These are phyloP conservation scores for Rhyacichthys aspro DNA, from an alignment of 2,797 vertebrate species.

Conservation along the genomic window DNA sequence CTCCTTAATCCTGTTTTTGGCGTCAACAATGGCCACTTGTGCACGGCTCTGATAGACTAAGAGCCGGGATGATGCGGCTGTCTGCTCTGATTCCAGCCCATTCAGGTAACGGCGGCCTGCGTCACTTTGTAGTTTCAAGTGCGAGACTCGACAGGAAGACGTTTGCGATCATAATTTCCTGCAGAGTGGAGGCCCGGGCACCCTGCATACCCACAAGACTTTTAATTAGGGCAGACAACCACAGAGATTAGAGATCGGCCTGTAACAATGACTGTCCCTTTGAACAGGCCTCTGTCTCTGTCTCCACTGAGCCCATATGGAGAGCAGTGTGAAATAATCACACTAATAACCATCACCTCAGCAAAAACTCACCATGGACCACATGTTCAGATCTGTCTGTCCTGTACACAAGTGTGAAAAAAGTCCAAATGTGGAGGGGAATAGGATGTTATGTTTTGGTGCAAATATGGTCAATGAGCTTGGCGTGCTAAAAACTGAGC, in stretches of 20 bases:
- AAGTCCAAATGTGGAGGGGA: background rate
- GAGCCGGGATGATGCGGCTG: conserved; percentile 98
- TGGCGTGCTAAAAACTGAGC: background rate
- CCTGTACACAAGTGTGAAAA: conserved; percentile 19
- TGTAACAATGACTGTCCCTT: conserved; percentile 97
- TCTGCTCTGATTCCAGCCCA: conserved; percentile 98
- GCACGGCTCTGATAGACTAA: conserved; percentile 96
- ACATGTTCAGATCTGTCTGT: conserved; percentile 39
- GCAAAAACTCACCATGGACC: conserved; percentile 51
- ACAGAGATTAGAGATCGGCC: conserved; percentile 96
- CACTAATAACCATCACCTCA: conserved; percentile 75
- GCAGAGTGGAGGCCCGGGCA: conserved; percentile 87
- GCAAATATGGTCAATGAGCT: background rate
- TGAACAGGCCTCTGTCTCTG: conserved; percentile 90
- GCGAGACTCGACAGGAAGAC: conserved; percentile 96
- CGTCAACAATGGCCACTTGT: conserved; percentile 99
- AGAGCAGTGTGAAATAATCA: conserved; percentile 73
- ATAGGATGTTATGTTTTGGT: background rate
- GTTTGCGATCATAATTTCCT: conserved; percentile 99
- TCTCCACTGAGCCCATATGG: conserved; percentile 83
- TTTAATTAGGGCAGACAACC: conserved; percentile 99
- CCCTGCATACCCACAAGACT: conserved; percentile 89
- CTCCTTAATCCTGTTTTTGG: conserved; percentile 99
- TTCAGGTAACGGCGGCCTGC: conserved; percentile 92
- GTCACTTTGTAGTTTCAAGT: conserved; percentile 98